These are phyloP conservation scores for Myiotriccus ornatus DNA, from an alignment of 2,797 vertebrate species.

Conservation along the genomic window DNA sequence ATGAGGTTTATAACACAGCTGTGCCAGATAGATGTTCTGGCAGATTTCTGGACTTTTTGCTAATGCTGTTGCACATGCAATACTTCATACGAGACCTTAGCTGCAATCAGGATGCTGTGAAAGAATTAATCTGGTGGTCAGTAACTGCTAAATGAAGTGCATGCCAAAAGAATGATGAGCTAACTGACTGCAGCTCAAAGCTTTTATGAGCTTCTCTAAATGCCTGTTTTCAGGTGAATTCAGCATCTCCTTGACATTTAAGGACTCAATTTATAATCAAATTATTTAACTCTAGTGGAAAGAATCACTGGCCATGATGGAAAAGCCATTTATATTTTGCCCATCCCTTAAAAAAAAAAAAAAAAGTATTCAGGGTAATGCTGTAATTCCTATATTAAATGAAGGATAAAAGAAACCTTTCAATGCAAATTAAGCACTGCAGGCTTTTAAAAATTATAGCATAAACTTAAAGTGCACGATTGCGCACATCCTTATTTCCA, in stretches of 20 bases:
- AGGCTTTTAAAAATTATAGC: slow-evolving; percentile 4
- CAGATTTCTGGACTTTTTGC: not conserved
- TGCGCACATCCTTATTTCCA: slow-evolving; percentile 6
- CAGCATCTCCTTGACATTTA: slow-evolving; percentile 68
- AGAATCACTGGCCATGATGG: slow-evolving; percentile 25
- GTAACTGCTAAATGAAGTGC: slow-evolving; percentile 33
- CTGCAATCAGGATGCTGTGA: not conserved
- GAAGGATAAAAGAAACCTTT: not conserved
- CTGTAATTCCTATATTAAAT: slow-evolving; percentile 5
- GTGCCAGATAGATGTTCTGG: not conserved
- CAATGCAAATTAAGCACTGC: slow-evolving; percentile 5
- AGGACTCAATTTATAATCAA: slow-evolving; percentile 65
- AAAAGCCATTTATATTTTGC: slow-evolving; percentile 37
- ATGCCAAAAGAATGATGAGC: slow-evolving; percentile 1
- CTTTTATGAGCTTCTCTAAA: slow-evolving; percentile 52
- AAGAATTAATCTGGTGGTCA: slow-evolving; percentile 15
- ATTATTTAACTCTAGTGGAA: slow-evolving; percentile 62
- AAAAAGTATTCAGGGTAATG: not conserved
- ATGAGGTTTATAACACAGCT: not conserved
- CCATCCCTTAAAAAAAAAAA: not conserved
- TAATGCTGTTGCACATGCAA: not conserved
- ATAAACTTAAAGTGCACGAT: not conserved
- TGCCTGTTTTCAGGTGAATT: slow-evolving; percentile 59
- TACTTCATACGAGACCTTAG: not conserved
- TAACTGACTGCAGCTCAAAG: slow-evolving; percentile 14